Base-by-base conservation (phyloP, 2,113 vertebrate genomes). In the Clarias batrachus region DNA sequence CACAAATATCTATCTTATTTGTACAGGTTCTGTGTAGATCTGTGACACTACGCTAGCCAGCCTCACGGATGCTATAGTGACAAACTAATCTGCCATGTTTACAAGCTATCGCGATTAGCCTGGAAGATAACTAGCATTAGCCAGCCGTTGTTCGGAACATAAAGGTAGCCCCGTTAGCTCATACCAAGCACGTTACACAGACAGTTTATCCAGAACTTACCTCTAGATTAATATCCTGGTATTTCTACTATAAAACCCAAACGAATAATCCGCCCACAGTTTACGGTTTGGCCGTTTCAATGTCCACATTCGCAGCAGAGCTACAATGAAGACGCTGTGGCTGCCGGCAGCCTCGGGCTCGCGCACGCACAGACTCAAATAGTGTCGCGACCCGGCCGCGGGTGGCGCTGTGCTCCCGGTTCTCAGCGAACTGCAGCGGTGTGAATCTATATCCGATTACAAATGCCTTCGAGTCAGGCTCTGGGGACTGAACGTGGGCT, bases 341-440 rank as follows among this genome's bases (percentile, higher is more conserved):
- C 77, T 89, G 90, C 93, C 93, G 91, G 91, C 90, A 91, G 90
- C 88, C 88, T 86, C 91, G 52, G 37, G 92, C 85, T 88, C 93
- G 93, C 93, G 93, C 93, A 88, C 92, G 65, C 77, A 91, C 91
- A 92, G 92, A 90, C 92, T 91, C 84, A 94, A 93, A 89, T 88
- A 86, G 91, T 92, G 92, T 89, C 84, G 16, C 85, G 81, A 62
- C 92, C 91, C 89, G 91, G 68, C 79, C 68, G 48, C 66, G 0
- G 85, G 68, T 85, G 93, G 93, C 91, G 93, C 94, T 60, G n/a
- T 59, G 17, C 60, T 63, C n/a, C 30, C 80, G 1, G 25, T 4
- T 52, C 73, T 52, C 1, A 52, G 1, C 41, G 16, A 2, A 77
- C 1, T 7, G 14, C 37, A 62, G 11, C 10, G 19, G 9, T 9